phyloP scores from a whole-genome alignment of 1,140 invertebrate species.

The Campoletis sonorensis region DNA sequence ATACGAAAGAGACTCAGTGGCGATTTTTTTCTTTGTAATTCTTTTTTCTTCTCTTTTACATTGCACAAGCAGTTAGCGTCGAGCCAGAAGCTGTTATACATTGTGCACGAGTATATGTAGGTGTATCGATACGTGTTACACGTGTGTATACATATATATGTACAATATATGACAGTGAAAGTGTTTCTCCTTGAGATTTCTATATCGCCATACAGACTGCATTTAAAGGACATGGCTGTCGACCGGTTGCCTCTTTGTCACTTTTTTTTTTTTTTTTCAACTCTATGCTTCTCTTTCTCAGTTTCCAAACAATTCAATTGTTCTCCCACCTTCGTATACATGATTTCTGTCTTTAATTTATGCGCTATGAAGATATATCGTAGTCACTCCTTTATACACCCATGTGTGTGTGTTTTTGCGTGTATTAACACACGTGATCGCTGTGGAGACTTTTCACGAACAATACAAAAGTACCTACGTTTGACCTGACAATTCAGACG shows the following conservation, averaged over 20 bases:
- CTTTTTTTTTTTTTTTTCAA: neutral
- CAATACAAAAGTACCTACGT: too few species aligned
- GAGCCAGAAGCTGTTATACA: neutral
- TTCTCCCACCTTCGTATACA: constrained; percentile 17
- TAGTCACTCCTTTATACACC: neutral
- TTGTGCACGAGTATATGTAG: neutral
- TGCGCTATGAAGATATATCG: neutral
- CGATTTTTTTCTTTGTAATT: neutral
- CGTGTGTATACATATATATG: neutral
- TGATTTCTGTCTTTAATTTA: neutral
- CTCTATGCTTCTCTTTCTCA: neutral
- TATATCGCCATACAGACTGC: constrained; percentile 55
- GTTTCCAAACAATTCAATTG: constrained; percentile 37
- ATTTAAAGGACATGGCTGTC: constrained; percentile 49
- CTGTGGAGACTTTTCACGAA: neutral
- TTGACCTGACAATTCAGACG: too few species aligned
- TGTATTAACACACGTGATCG: constrained; percentile 9
- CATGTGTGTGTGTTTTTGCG: neutral
- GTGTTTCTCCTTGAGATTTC: constrained; percentile 74
- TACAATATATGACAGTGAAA: constrained; percentile 71
- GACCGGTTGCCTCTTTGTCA: constrained; percentile 26
- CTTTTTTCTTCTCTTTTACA: neutral
- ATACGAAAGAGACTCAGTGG: constrained; percentile 36
- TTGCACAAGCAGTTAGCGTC: constrained; percentile 59
- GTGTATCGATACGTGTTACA: constrained; percentile 28